A percentile compares a stretch with the other conserved stretches of the same genome.
Conservation (phyloP, 2,888 invertebrate species). For the Taenaris catops region DNA sequence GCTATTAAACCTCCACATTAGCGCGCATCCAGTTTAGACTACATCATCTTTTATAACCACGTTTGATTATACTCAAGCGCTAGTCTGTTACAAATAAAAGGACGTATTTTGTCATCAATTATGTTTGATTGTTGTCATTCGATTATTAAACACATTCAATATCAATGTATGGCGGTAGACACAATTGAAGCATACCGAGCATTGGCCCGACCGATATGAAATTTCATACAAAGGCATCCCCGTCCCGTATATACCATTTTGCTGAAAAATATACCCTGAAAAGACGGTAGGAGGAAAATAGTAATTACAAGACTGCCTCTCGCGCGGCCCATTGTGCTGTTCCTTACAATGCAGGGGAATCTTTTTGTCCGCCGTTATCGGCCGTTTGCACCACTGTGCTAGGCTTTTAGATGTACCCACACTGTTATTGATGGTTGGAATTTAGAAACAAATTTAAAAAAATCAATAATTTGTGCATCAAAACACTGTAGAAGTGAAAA, state of each 20-base stretch:
- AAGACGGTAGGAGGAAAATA: conserved; percentile 70
- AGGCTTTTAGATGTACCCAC: conserved; percentile 43
- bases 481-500: too few relatives aligned
- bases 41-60: too few relatives aligned
- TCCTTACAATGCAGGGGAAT: conserved; percentile 66
- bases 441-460: too few relatives aligned
- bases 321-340: conserved; percentile 57
- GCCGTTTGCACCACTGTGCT: conserved; percentile 65
- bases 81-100: too few relatives aligned
- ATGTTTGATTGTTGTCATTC: too few relatives aligned
- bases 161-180: conserved; percentile 18
- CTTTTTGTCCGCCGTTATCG: conserved; percentile 77
- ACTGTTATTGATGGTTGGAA: conserved; percentile 21
- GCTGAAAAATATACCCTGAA: conserved; percentile 69
- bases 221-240: conserved; percentile 48
- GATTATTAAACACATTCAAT: too few relatives aligned
- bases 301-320: conserved; percentile 74
- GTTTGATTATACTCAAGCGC: too few relatives aligned
- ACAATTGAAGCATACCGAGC: conserved; percentile 27
- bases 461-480: too few relatives aligned
- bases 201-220: conserved; percentile 40
- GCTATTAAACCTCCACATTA: too few relatives aligned
- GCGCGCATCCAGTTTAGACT: too few relatives aligned
- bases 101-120: too few relatives aligned
- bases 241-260: conserved; percentile 60